Percentiles rank a stretch among this genome's conserved stretches.
phyloP scores from a whole-genome alignment of 2,888 invertebrate genomes.

The Homarus gammarus region DNA sequence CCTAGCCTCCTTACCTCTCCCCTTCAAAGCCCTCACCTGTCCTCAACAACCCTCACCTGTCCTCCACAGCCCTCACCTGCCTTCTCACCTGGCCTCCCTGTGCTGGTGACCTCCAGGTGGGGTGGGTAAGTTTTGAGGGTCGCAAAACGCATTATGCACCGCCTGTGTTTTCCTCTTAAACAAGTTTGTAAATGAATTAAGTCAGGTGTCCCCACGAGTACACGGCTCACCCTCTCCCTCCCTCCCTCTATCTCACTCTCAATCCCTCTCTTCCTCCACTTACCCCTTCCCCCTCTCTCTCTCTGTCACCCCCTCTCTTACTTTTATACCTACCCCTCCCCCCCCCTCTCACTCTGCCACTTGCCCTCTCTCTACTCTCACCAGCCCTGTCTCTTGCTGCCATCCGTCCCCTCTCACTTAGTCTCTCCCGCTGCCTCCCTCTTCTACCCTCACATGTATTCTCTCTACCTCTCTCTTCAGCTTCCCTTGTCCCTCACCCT shows the following conservation, averaged over 20 bases:
- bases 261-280: background rate
- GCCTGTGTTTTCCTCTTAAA: conserved; percentile 36
- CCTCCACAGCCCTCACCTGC: background rate
- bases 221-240: background rate
- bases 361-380: background rate
- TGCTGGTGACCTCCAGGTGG: background rate
- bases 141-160: conserved; percentile 15
- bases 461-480: too few species aligned
- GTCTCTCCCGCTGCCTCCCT: too few species aligned
- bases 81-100: background rate
- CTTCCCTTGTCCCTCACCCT: too few species aligned
- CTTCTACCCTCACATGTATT: too few species aligned
- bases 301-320: background rate
- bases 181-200: conserved; percentile 36
- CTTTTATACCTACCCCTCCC: too few species aligned
- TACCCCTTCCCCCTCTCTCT: background rate
- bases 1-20: too few species aligned
- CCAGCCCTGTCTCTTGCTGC: too few species aligned
- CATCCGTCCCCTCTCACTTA: too few species aligned
- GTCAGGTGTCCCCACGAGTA: conserved; percentile 19
- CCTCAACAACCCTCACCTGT: conserved; percentile 7
- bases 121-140: conserved; percentile 17
- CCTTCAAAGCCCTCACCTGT: too few species aligned
- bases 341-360: too few species aligned
- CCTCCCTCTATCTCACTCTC: conserved; percentile 26